Percentiles rank a stretch among this genome's conserved stretches.
These are phyloP conservation scores for Apis cerana DNA, from an alignment of 1,140 invertebrate genomes.

Conservation along the genomic window DNA sequence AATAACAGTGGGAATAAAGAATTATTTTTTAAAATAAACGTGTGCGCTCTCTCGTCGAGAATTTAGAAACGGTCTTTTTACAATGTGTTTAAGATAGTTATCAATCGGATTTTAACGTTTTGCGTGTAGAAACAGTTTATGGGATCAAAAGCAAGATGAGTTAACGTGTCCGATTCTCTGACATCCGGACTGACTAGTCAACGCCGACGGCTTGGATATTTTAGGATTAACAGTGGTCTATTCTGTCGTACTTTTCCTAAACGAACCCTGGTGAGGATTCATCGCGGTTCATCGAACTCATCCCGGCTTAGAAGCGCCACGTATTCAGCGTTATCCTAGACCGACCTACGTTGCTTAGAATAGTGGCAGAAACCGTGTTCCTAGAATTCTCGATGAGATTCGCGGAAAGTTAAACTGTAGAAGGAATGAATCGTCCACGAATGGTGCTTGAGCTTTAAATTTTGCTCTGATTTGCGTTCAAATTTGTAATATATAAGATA, in stretches of 20 bases:
- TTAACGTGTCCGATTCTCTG: neutral
- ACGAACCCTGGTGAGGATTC: constrained; percentile 13
- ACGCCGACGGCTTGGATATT: constrained; percentile 22
- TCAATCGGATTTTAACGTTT: neutral
- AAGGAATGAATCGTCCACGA: neutral
- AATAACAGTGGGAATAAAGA: neutral
- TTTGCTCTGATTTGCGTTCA: too few species aligned
- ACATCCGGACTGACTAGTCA: constrained; percentile 18
- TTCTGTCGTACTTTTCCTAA: constrained; percentile 39
- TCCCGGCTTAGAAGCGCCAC: neutral
- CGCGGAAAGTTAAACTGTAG: constrained; percentile 27
- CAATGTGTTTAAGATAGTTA: neutral
- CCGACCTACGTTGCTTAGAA: constrained; percentile 13
- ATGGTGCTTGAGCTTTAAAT: neutral
- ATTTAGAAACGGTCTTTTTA: neutral
- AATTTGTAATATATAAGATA: too few species aligned
- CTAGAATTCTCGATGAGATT: constrained; percentile 31
- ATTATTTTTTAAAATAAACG: neutral
- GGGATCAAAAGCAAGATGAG: neutral
- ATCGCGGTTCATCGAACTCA: constrained; percentile 44
- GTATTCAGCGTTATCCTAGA: constrained; percentile 28
- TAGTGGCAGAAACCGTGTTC: constrained; percentile 35
- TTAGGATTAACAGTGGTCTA: constrained; percentile 44
- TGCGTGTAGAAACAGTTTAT: neutral
- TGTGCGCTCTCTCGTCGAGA: neutral